Conservation (phyloP, 2,113 vertebrate genomes). For the Andinoacara biseriatus region DNA sequence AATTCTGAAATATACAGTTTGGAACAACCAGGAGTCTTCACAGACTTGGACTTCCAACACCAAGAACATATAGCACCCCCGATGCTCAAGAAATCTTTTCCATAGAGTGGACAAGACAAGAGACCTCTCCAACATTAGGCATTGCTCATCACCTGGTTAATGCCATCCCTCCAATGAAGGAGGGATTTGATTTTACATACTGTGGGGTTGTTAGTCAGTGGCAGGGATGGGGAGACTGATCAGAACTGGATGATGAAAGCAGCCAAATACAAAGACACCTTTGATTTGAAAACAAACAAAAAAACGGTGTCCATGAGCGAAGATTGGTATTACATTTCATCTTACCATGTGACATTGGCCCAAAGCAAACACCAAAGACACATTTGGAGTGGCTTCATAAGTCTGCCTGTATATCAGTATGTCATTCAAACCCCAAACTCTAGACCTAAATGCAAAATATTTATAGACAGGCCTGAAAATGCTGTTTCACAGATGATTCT, state of each 20-base stretch:
- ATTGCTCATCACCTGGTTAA: neutral
- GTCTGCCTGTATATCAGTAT: neutral
- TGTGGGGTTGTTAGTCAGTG: neutral
- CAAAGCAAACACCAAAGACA: neutral
- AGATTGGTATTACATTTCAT: neutral
- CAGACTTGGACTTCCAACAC: neutral
- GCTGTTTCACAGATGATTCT: neutral
- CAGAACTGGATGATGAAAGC: neutral
- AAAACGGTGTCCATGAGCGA: neutral
- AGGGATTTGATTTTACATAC: neutral
- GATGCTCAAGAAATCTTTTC: neutral
- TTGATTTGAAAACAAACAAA: neutral
- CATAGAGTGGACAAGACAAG: neutral
- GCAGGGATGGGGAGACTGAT: neutral
- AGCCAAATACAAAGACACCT: neutral
- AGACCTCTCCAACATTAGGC: neutral
- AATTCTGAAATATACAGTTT: slow-evolving; percentile 2
- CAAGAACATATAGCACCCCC: slow-evolving; percentile 1
- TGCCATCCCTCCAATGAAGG: neutral
- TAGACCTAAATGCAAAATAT: neutral
- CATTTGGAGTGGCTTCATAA: slow-evolving; percentile 1
- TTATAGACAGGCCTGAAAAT: neutral
- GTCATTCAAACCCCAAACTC: neutral
- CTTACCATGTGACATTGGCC: neutral
- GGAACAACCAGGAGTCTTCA: neutral